These are phyloP conservation scores for Heliopora coerulea DNA, from an alignment of 92 coral and sea anemone genomes.

Conservation along the genomic window DNA sequence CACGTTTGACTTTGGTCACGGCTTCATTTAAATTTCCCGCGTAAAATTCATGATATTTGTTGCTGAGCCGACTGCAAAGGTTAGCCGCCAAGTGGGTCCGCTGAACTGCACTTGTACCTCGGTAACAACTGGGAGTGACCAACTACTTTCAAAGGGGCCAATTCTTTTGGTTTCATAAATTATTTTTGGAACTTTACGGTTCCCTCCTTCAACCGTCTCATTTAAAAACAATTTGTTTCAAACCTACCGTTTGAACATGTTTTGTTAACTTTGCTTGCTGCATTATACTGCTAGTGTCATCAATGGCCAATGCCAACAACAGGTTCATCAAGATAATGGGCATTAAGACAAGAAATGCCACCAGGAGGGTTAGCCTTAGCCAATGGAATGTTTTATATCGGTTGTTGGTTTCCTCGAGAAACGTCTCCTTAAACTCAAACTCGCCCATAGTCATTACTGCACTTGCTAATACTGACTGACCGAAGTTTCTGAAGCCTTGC, in stretches of 20 bases:
- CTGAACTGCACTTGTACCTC: no score
- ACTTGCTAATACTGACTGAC: slow-evolving; percentile 67
- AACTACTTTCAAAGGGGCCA: no score
- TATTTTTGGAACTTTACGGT: no score
- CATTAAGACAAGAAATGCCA: slow-evolving; percentile 25
- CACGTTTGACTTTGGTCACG: no score
- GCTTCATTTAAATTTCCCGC: no score
- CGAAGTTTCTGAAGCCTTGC: slow-evolving; percentile 61
- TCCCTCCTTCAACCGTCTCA: no score
- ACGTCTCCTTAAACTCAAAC: slow-evolving; percentile 59
- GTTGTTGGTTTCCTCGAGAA: neutral
- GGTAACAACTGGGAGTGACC: no score
- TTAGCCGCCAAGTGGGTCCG: no score
- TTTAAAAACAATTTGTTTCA: no score
- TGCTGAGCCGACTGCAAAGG: no score
- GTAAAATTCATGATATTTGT: no score
- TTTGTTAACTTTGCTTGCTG: slow-evolving; percentile 23
- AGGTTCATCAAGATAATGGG: slow-evolving; percentile 33
- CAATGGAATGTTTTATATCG: slow-evolving; percentile 12
- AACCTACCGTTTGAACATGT: slow-evolving; percentile 36
- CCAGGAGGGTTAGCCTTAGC: slow-evolving; percentile 8
- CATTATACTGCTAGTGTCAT: slow-evolving; percentile 26
- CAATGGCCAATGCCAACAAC: slow-evolving; percentile 32
- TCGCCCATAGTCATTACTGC: slow-evolving; percentile 75
- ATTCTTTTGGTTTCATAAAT: no score